These are phyloP conservation scores for Paragorgia papillata DNA, from an alignment of 92 coral and sea anemone species.

Conservation along the genomic window DNA sequence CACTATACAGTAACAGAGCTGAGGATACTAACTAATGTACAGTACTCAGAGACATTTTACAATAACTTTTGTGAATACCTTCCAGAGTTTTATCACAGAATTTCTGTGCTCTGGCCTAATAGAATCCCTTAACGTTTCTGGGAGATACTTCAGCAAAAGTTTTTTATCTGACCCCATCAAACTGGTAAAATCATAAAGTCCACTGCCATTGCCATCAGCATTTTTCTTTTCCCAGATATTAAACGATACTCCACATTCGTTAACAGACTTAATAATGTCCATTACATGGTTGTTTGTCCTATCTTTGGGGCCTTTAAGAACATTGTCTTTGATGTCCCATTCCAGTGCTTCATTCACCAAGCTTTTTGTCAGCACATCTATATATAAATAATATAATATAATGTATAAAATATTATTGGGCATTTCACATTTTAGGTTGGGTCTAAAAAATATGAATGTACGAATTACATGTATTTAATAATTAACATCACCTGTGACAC, in stretches of 20 bases:
- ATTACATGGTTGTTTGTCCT: slow-evolving; percentile 28
- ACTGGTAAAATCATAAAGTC: slow-evolving; percentile 21
- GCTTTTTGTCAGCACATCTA: slow-evolving; percentile 43
- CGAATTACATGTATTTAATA: background rate
- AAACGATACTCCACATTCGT: slow-evolving; percentile 28
- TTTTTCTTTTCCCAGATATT: slow-evolving; percentile 26
- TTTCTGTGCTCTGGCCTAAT: background rate
- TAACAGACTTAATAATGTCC: slow-evolving; percentile 29
- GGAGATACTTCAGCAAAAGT: slow-evolving; percentile 6
- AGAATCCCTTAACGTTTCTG: slow-evolving; percentile 10
- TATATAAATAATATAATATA: no score
- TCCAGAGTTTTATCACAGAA: background rate
- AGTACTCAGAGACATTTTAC: no score
- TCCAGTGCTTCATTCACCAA: slow-evolving; percentile 36
- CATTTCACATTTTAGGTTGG: no score
- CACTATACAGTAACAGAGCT: no score
- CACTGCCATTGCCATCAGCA: slow-evolving; percentile 29
- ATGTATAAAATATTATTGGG: no score
- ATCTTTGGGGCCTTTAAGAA: slow-evolving; percentile 25
- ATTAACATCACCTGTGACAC: slow-evolving; percentile 7
- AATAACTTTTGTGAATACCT: no score
- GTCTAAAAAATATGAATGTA: no score
- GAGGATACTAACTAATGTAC: no score
- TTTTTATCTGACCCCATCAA: slow-evolving; percentile 5
- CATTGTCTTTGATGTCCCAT: slow-evolving; percentile 47